A percentile compares a stretch with the other conserved stretches of the same genome.
These are phyloP conservation scores for Lamellibrachia satsuma DNA, from an alignment of 2,888 invertebrate species.

Conservation along the genomic window DNA sequence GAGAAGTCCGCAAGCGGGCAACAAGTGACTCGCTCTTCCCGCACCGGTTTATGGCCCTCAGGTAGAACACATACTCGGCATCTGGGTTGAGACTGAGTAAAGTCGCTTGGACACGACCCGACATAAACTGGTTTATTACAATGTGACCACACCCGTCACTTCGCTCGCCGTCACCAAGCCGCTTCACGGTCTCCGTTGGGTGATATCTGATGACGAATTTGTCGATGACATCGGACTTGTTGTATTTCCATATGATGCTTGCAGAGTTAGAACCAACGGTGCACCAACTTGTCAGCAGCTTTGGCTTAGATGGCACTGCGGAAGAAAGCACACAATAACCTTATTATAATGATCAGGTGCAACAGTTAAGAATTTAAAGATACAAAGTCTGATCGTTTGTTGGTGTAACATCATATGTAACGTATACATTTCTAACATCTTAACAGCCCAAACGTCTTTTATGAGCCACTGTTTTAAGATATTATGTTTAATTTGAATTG, in stretches of 20 bases:
- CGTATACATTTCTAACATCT: not conserved
- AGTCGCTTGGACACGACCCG: not conserved
- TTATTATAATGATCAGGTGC: not conserved
- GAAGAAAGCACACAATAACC: not conserved
- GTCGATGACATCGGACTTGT: not conserved
- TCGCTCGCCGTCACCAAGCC: not conserved
- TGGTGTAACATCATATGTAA: not conserved
- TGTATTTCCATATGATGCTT: conserved; percentile 17
- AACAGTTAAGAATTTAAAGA: not conserved
- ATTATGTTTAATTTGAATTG: not conserved
- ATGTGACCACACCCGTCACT: not conserved
- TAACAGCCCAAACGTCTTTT: not conserved
- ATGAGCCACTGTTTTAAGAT: not conserved
- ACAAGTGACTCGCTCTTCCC: not conserved
- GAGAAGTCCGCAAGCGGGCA: not conserved
- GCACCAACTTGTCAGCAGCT: not conserved
- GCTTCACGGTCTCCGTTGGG: not conserved
- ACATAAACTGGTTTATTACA: not conserved
- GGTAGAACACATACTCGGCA: not conserved
- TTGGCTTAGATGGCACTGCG: not conserved
- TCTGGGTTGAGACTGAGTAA: not conserved
- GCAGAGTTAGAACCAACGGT: not conserved
- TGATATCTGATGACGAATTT: not conserved
- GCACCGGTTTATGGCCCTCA: not conserved
- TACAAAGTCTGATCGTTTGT: not conserved